Evolutionary conservation across 2,113 vertebrate species (phyloP), one percentile per base, ranked within the genome.

Genomic region (Otolemur garnettii): DNA sequence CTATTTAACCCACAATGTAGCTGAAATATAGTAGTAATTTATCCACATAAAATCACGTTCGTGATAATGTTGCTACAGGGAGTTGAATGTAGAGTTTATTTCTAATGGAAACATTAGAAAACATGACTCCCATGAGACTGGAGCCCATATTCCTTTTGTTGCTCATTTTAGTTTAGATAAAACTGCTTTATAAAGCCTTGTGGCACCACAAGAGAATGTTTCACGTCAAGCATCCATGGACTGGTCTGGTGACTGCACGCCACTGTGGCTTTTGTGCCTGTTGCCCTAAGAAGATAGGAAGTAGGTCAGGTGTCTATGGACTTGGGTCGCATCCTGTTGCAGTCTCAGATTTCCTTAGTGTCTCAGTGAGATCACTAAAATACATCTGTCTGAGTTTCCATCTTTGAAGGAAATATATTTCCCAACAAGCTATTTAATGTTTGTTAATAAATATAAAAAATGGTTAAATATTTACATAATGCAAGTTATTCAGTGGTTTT

Each of bases 91-190:
- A 75, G 18, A 86, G 74, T 88, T 93, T 96, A 72, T 96, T 98
- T 98, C 85, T 95, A 96, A 98, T 75, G 42, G 85, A 95, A 97
- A 94, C 91, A 93, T 95, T 95, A 93, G 50, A 83, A 97, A 97
- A 75, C 42, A 96, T 86, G 18, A 57, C 53, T 86, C 93, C 87
- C 42, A 0, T 5, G 91, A 69, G 95, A 83, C 77, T 62, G 53
- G 38, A 88, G 69, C 21, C 28, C 12, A 38, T 64, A 7, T 91
- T 85, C n/a, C 15, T 24, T 85, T 87, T 95, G 87, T 66, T 96
- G 38, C 69, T 88, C n/a, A 66, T 93, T 89, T 78, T 60, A 92
- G 19, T 55, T 12, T 91, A 69, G 50, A 17, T 84, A 91, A 89
- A 96, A 80, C 42, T 97, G 55, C 64, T 72, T 72, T 92, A n/a